Percentiles rank a stretch among this genome's conserved stretches.
phyloP scores from a whole-genome alignment of 2,888 invertebrate genomes.

The Sinotaia quadrata region DNA sequence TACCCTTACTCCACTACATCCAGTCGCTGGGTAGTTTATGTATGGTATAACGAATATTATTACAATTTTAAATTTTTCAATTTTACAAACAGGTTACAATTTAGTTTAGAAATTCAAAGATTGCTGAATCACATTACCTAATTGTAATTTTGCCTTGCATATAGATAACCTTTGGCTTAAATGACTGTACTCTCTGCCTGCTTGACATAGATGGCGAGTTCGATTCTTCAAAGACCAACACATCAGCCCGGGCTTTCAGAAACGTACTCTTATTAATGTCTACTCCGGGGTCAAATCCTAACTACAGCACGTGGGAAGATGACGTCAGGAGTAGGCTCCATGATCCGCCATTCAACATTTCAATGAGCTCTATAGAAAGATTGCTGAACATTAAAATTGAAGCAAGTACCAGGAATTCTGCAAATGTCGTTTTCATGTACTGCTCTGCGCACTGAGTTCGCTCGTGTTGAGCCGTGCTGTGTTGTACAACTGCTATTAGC shows the following conservation, averaged over 20 bases:
- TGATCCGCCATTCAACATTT: conserved; percentile 48
- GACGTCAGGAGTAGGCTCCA: conserved; percentile 46
- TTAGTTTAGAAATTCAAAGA: too few species aligned
- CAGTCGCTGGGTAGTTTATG: too few species aligned
- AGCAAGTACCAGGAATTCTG: too few species aligned
- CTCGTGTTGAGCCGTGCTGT: background rate
- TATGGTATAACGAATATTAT: too few species aligned
- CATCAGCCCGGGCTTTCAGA: conserved; percentile 49
- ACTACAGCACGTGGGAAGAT: conserved; percentile 52
- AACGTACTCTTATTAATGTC: conserved; percentile 55
- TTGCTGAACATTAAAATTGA: conserved; percentile 35
- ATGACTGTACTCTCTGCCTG: background rate
- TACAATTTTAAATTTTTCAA: too few species aligned
- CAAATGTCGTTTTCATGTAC: too few species aligned
- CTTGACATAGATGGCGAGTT: conserved; percentile 32
- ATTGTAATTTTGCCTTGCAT: too few species aligned
- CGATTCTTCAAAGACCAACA: conserved; percentile 21
- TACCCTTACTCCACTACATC: too few species aligned
- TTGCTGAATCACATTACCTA: too few species aligned
- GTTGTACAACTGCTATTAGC: background rate
- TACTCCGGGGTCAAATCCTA: conserved; percentile 45
- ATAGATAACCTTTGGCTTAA: too few species aligned
- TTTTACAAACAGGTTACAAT: too few species aligned
- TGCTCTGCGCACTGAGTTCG: background rate
- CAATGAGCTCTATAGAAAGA: conserved; percentile 15